These are phyloP conservation scores for Gerosis bhagava DNA, from an alignment of 2,888 invertebrate genomes.

Conservation along the genomic window DNA sequence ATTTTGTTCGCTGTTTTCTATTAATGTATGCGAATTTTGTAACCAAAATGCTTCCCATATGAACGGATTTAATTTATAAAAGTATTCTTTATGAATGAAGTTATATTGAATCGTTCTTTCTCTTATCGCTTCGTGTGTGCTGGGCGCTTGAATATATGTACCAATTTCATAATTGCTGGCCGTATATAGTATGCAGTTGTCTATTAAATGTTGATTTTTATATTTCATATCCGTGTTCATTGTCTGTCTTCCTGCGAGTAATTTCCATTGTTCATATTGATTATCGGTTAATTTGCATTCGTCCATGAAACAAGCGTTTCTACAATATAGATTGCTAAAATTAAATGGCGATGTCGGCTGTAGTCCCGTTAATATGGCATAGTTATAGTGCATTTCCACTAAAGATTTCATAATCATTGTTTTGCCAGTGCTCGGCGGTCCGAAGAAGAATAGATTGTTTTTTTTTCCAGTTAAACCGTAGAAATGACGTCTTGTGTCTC, in stretches of 20 bases:
- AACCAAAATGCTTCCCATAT: slow-evolving; percentile 4
- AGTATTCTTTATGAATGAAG: not conserved
- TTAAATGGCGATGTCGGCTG: slow-evolving; percentile 36
- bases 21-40: not conserved
- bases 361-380: slow-evolving; percentile 35
- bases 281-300: slow-evolving; percentile 12
- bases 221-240: slow-evolving; percentile 5
- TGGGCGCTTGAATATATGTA: too few relatives aligned
- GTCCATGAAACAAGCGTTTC: slow-evolving; percentile 36
- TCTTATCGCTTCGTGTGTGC: slow-evolving; percentile 2
- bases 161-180: slow-evolving; percentile 2
- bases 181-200: slow-evolving; percentile 5
- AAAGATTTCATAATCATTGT: slow-evolving; percentile 40
- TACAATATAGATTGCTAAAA: slow-evolving; percentile 32
- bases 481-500: slow-evolving; percentile 20
- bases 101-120: slow-evolving; percentile 7
- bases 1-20: too few relatives aligned
- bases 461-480: slow-evolving; percentile 22
- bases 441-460: slow-evolving; percentile 33
- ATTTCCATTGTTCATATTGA: slow-evolving; percentile 13
- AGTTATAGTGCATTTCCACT: slow-evolving; percentile 36
- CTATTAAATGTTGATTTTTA: not conserved
- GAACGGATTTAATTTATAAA: slow-evolving; percentile 3
- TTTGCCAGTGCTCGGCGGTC: slow-evolving; percentile 32
- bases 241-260: not conserved